phyloP scores from a whole-genome alignment of 2,797 vertebrate species.

The Propithecus deckenii region DNA sequence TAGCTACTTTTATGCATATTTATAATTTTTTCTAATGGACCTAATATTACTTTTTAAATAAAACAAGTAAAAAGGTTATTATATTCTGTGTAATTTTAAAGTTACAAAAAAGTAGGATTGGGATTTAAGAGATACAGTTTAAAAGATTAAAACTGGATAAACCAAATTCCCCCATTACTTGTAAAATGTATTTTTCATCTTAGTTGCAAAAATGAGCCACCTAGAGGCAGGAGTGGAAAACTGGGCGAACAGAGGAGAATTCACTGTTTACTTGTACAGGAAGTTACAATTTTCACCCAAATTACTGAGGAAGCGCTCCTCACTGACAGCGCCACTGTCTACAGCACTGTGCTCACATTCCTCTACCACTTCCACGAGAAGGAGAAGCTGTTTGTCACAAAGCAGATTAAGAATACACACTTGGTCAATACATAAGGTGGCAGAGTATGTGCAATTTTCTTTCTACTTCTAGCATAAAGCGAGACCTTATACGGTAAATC shows the following conservation, averaged over 20 bases:
- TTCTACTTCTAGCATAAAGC: neutral
- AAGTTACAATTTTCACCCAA: neutral
- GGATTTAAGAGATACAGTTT: neutral
- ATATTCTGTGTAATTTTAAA: neutral
- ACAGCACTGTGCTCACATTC: neutral
- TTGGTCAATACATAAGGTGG: neutral
- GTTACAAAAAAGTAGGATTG: neutral
- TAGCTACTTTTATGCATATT: neutral
- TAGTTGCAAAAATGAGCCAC: neutral
- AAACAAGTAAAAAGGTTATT: slow-evolving; percentile 10
- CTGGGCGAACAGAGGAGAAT: neutral
- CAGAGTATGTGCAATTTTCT: neutral
- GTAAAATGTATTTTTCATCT: neutral
- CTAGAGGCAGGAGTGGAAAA: neutral
- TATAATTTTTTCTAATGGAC: slow-evolving; percentile 21
- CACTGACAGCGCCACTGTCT: fast-evolving
- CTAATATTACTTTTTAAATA: slow-evolving; percentile 27
- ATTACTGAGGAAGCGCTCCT: neutral
- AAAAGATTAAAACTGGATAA: neutral
- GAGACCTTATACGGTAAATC: neutral
- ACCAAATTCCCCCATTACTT: neutral
- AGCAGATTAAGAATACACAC: neutral
- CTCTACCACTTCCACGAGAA: neutral
- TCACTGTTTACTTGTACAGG: neutral
- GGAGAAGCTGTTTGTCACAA: neutral